These are phyloP conservation scores for Sturnus vulgaris DNA, from an alignment of 2,113 vertebrate genomes.

Conservation along the genomic window DNA sequence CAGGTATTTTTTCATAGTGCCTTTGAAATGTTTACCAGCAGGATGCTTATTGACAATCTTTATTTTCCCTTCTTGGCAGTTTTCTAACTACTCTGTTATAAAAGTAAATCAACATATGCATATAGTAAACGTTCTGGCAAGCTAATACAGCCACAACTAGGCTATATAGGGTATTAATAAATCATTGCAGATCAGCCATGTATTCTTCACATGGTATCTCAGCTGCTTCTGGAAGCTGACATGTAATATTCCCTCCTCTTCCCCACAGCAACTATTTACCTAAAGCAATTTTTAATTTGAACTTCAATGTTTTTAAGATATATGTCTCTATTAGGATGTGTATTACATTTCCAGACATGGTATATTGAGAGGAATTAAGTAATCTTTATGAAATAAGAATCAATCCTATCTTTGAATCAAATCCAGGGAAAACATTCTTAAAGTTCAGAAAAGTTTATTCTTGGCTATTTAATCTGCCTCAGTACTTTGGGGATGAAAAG, in stretches of 20 bases:
- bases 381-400: background rate
- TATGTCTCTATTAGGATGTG: background rate
- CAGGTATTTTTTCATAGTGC: background rate
- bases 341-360: background rate
- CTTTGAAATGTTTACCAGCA: slow-evolving; percentile 42
- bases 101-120: background rate
- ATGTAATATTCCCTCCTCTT: background rate
- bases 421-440: background rate
- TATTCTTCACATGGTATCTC: background rate
- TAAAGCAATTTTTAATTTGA: background rate
- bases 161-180: background rate
- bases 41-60: background rate
- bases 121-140: background rate
- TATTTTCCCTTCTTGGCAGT: background rate
- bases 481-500: background rate
- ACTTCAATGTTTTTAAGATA: background rate
- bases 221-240: background rate
- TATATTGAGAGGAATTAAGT: background rate
- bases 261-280: background rate
- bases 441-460: background rate
- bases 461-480: background rate
- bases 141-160: background rate
- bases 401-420: background rate
- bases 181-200: background rate
- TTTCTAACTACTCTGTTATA: background rate